phyloP scores from a whole-genome alignment of 2,888 invertebrate genomes.

The Parnassius smintheus region DNA sequence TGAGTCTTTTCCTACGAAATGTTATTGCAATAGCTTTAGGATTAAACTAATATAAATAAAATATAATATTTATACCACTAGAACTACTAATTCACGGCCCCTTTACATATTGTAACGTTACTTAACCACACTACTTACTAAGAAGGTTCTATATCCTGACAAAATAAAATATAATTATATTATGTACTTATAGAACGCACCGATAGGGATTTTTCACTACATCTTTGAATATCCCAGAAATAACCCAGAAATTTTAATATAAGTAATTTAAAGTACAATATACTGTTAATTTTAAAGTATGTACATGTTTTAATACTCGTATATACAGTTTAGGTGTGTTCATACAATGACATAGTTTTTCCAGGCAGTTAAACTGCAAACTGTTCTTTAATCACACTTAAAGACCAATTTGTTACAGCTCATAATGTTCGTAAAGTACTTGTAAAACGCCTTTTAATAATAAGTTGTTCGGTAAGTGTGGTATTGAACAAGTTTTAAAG shows the following conservation, averaged over 20 bases:
- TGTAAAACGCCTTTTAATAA: too few relatives aligned
- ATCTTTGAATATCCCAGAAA: neutral
- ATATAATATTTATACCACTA: neutral
- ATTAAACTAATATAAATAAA: too few relatives aligned
- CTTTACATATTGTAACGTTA: neutral
- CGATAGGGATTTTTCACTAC: conserved; percentile 1
- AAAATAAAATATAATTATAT: neutral
- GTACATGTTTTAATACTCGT: neutral
- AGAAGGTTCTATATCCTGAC: neutral
- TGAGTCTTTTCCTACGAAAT: too few relatives aligned
- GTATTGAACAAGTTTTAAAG: too few relatives aligned
- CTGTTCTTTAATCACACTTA: neutral
- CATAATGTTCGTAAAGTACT: too few relatives aligned
- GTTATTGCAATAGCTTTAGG: too few relatives aligned
- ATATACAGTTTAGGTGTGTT: conserved; percentile 4
- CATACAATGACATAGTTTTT: neutral
- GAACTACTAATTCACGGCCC: conserved; percentile 6
- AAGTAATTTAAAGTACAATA: conserved; percentile 8
- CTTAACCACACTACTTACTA: conserved; percentile 8
- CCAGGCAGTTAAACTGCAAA: neutral
- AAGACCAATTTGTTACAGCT: too few relatives aligned
- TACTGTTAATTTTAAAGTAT: neutral
- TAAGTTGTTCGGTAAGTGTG: too few relatives aligned
- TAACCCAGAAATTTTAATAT: conserved; percentile 2
- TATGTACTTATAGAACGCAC: conserved; percentile 9